These are phyloP conservation scores for Coluber constrictor DNA, from an alignment of 2,797 vertebrate genomes.

Conservation along the genomic window DNA sequence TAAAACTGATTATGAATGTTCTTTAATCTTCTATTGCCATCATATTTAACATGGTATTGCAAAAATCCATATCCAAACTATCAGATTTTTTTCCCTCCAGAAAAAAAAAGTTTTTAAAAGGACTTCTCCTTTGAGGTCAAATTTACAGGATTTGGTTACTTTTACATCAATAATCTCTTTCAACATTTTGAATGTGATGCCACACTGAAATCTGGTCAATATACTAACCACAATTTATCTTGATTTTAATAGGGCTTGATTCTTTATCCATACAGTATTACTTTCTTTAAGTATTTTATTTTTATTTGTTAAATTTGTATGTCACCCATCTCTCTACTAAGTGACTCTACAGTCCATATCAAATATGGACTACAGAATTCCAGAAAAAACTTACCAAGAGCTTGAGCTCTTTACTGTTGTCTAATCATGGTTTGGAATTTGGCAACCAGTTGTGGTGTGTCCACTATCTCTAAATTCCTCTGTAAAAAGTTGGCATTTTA, in stretches of 20 bases:
- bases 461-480: not conserved
- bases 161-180: not conserved
- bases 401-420: not conserved
- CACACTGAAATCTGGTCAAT: not conserved
- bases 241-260: not conserved
- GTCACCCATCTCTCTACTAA: not conserved
- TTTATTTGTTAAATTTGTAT: not conserved
- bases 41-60: not conserved
- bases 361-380: not conserved
- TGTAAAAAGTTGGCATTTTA: not conserved
- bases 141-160: not conserved
- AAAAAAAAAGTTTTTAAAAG: not conserved
- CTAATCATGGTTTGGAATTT: not conserved
- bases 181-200: too few species aligned
- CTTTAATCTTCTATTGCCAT: not conserved
- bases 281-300: not conserved
- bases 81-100: too few species aligned
- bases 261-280: not conserved
- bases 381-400: not conserved
- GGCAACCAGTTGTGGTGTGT: not conserved
- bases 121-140: not conserved
- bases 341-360: not conserved
- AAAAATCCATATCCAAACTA: not conserved
- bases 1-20: not conserved
- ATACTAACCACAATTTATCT: not conserved